Percentiles rank a stretch among this genome's conserved stretches.
These are phyloP conservation scores for Pipistrellus pygmaeus DNA, from an alignment of 2,797 vertebrate genomes.

Conservation along the genomic window DNA sequence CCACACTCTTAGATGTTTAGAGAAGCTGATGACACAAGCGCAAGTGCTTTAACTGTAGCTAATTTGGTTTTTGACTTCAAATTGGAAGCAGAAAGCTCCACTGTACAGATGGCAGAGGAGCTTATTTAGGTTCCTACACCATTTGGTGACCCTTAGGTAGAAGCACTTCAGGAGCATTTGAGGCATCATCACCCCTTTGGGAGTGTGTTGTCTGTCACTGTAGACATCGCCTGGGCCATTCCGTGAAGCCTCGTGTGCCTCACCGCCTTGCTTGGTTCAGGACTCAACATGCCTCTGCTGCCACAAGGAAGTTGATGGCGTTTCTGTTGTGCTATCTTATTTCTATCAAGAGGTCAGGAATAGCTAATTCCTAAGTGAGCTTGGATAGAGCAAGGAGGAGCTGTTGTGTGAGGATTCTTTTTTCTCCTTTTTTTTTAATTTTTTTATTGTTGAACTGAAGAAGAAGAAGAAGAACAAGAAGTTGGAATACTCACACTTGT, in stretches of 20 bases:
- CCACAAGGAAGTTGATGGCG: rapidly evolving
- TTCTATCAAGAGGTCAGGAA: neutral
- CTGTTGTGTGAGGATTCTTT: neutral
- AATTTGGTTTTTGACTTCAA: neutral
- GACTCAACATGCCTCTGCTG: neutral
- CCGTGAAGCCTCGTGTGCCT: neutral
- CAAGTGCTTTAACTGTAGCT: neutral
- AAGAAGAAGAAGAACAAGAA: neutral
- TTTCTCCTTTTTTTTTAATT: neutral
- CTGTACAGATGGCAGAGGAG: neutral
- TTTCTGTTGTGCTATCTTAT: neutral
- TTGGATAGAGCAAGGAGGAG: neutral
- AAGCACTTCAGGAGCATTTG: neutral
- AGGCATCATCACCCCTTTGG: neutral
- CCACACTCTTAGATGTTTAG: neutral
- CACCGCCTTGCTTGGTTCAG: neutral
- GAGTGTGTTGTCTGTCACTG: too few species aligned
- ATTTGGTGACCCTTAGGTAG: neutral
- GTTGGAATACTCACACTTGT: neutral
- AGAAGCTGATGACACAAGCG: neutral
- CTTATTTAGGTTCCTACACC: neutral
- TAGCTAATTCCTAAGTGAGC: neutral
- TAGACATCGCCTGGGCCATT: neutral
- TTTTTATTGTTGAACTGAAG: neutral
- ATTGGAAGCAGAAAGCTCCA: neutral